These are phyloP conservation scores for Fopius arisanus DNA, from an alignment of 1,140 invertebrate species.

Conservation along the genomic window DNA sequence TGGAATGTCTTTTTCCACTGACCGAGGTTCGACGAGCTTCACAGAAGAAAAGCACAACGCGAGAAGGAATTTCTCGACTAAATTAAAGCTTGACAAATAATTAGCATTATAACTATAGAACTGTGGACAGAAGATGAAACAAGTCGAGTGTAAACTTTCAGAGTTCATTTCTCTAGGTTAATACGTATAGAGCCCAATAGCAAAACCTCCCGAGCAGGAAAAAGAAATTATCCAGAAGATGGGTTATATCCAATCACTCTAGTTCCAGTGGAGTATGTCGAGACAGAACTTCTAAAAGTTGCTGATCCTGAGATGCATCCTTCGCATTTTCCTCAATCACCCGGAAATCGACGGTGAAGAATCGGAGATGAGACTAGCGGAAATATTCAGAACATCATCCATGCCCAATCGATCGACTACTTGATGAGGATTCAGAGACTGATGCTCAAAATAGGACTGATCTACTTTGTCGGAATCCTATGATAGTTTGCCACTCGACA, in stretches of 20 bases:
- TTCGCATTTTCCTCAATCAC: background rate
- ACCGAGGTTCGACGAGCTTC: constrained; percentile 9
- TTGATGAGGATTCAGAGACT: too few relatives aligned
- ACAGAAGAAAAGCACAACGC: constrained; percentile 10
- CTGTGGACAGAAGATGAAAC: background rate
- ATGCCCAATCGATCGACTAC: too few relatives aligned
- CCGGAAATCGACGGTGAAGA: background rate
- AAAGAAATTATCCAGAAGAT: too few relatives aligned
- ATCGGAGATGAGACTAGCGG: too few relatives aligned
- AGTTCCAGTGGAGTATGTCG: background rate
- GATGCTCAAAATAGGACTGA: too few relatives aligned
- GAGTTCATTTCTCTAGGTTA: background rate
- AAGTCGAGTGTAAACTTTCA: background rate
- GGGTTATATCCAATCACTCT: too few relatives aligned
- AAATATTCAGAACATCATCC: too few relatives aligned
- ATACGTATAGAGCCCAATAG: background rate
- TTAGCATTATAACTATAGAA: background rate
- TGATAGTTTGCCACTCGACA: too few relatives aligned
- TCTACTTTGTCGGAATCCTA: too few relatives aligned
- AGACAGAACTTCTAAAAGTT: background rate
- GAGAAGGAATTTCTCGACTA: background rate
- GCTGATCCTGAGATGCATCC: background rate
- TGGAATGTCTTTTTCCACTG: background rate
- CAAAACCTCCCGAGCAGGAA: too few relatives aligned
- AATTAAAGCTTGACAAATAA: background rate